phyloP scores from a whole-genome alignment of 1,140 invertebrate species.

The Drosophila baimaii region DNA sequence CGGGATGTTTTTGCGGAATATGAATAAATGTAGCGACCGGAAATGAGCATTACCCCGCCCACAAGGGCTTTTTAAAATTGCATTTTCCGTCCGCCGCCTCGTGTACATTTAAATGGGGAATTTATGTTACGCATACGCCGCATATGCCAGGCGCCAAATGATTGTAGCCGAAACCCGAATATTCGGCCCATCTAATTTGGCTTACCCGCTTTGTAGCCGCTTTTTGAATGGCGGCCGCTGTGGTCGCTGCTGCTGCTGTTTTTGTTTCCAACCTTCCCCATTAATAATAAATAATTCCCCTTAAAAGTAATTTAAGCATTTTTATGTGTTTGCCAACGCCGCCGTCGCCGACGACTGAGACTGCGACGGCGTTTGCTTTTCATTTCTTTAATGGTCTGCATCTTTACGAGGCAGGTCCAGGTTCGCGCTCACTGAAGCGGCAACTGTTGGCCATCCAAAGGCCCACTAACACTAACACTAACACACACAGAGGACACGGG shows the following conservation, averaged over 20 bases:
- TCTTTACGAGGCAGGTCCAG: constrained; percentile 72
- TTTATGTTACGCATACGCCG: constrained; percentile 51
- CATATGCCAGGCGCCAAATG: too few relatives aligned
- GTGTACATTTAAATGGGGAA: constrained; percentile 33
- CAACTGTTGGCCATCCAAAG: constrained; percentile 60
- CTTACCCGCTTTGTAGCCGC: constrained; percentile 2
- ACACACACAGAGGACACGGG: constrained; percentile 10
- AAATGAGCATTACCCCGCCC: constrained; percentile 55
- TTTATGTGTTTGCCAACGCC: constrained; percentile 72
- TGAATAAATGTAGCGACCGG: constrained; percentile 56
- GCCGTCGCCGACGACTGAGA: constrained; percentile 13
- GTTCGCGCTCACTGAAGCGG: constrained; percentile 69
- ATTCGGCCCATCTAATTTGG: constrained; percentile 53
- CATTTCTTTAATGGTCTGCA: constrained; percentile 81
- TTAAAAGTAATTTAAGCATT: constrained; percentile 82
- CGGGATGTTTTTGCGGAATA: constrained; percentile 39
- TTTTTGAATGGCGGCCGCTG: neutral
- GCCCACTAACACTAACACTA: constrained; percentile 14
- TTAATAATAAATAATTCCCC: constrained; percentile 82
- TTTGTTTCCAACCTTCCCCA: constrained; percentile 31
- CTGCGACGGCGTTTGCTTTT: constrained; percentile 66
- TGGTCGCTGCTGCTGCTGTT: constrained; percentile 18
- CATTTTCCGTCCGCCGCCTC: neutral
- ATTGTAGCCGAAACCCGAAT: constrained; percentile 40
- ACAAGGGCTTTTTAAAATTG: constrained; percentile 28